Base-by-base conservation (phyloP, 2,797 vertebrate species). In the Neosalanx taihuensis region DNA sequence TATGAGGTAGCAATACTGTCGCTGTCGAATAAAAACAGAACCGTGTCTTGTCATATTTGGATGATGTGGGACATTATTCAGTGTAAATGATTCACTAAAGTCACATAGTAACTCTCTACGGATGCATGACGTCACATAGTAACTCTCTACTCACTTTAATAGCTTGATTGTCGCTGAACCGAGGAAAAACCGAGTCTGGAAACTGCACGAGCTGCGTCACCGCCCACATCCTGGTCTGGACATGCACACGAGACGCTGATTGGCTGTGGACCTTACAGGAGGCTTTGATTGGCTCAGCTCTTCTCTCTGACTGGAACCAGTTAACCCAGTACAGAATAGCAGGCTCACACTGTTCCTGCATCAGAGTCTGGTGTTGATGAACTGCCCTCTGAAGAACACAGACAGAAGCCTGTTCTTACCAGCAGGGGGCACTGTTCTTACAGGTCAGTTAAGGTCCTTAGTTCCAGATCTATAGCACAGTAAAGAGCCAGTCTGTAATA, bases 261-360 rank as follows among this genome's bases (percentile, higher is more conserved):
- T 90, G 85, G 90, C 59, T 75, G 49, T 58, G 13, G 26, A 53
- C 72, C 35, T 29, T 64, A 13, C 79, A 69, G 3, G 18, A 3
- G 5, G 23, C 23, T 26, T 7, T 63, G 61, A 33, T 30, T 33
- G 29, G 60, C 60, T 62, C 29, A 46, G 41, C 41, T 46, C 41
- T 10, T 23, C n/a, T 58, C n/a, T 58, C 23, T n/a, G n/a, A 23
- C 72, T 31, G 75, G 80, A 80, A 70, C 73, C 0, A 0, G 29
- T 0, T 23, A 20, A 29, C 0, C 51, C 35, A 18, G 29, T 58
- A 30, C 33, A 67, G 2, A 35, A 13, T 5, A 57, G 5, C 10
- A 3, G 41, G 3, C 41, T 12, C 37, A 12, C 37, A 41, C 3
- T 3, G 9, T 46, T 9, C 41, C 41, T 46, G 10, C 12, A 46